Evolutionary conservation across 2,113 vertebrate genomes (phyloP).

Genomic region (Calidris pygmaea): DNA sequence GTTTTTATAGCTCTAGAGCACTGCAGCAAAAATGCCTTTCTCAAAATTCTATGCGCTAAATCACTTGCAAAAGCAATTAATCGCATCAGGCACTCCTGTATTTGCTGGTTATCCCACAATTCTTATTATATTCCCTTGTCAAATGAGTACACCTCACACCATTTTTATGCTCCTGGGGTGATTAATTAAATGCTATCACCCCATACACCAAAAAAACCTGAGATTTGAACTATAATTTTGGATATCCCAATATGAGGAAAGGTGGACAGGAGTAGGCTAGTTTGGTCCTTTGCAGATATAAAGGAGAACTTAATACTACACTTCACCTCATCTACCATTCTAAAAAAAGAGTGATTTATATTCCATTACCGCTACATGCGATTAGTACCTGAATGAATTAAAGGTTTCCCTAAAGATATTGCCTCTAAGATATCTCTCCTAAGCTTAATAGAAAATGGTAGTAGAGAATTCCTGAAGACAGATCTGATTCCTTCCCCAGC

Average conservation of each 20-base stretch:
- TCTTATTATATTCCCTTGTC: background rate
- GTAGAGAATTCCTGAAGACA: background rate
- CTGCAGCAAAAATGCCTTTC: background rate
- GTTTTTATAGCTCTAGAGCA: background rate
- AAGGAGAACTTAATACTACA: background rate
- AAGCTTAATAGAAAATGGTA: background rate
- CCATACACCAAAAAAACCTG: accelerated
- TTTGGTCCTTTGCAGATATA: background rate
- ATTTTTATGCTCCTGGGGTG: background rate
- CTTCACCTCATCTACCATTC: background rate
- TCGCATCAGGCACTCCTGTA: background rate
- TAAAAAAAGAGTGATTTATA: background rate
- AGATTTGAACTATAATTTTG: background rate
- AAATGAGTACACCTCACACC: background rate
- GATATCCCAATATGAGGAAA: background rate
- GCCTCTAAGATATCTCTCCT: background rate
- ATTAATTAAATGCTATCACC: background rate
- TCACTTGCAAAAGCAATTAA: background rate
- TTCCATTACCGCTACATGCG: background rate
- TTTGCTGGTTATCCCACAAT: background rate
- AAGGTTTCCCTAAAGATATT: background rate
- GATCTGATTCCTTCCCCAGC: background rate
- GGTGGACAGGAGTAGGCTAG: background rate
- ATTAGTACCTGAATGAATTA: background rate
- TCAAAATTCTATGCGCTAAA: background rate